Percentiles rank a stretch among this genome's conserved stretches.
These are phyloP conservation scores for Papilio machaon DNA, from an alignment of 1,140 invertebrate genomes.

Conservation along the genomic window DNA sequence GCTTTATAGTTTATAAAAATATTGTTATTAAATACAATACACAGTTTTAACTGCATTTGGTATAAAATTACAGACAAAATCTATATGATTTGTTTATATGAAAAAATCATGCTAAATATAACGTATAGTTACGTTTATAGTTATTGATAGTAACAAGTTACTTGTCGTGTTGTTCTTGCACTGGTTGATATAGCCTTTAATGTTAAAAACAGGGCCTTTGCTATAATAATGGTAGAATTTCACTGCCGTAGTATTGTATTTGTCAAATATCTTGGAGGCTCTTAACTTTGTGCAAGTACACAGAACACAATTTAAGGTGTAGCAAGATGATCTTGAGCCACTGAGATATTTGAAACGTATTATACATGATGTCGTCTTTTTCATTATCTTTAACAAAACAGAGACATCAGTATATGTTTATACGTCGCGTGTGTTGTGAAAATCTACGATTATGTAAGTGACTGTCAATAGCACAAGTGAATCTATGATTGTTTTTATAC, in stretches of 20 bases:
- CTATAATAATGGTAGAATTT: not conserved
- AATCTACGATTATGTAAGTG: not conserved
- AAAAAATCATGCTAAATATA: conserved; percentile 4
- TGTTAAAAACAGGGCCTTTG: conserved; percentile 17
- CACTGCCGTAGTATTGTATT: too few species aligned
- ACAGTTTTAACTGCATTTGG: not conserved
- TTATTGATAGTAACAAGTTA: not conserved
- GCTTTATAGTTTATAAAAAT: not conserved
- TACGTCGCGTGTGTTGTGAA: too few species aligned
- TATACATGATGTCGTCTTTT: too few species aligned
- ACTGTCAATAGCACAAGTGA: conserved; percentile 56
- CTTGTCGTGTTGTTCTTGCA: conserved; percentile 1
- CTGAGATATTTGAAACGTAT: too few species aligned
- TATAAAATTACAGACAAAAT: not conserved
- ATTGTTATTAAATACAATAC: not conserved
- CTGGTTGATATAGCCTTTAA: conserved; percentile 3
- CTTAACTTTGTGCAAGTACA: too few species aligned
- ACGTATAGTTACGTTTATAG: conserved; percentile 9
- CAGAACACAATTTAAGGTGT: too few species aligned
- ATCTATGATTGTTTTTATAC: conserved; percentile 61
- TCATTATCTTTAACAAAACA: too few species aligned
- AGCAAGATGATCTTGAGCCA: too few species aligned
- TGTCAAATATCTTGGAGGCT: too few species aligned
- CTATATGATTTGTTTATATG: not conserved
- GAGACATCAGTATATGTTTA: too few species aligned